phyloP scores from a whole-genome alignment of 2,113 vertebrate genomes.

The Vicugna pacos region DNA sequence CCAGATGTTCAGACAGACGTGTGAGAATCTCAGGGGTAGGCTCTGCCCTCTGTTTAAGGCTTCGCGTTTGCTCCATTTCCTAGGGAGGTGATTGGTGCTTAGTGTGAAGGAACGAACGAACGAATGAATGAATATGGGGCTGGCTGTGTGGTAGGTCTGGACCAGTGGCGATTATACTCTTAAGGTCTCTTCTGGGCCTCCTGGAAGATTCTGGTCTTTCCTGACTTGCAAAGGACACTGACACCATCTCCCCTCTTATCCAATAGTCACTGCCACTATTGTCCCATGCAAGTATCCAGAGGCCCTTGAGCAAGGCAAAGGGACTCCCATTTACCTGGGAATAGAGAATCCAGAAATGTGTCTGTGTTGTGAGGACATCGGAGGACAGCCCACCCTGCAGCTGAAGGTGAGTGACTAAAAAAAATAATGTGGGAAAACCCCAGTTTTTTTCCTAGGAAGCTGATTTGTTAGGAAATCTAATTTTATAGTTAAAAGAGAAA shows the following conservation, averaged over 20 bases:
- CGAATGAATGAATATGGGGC: too few species aligned
- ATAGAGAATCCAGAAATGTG: constrained; percentile 44
- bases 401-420: constrained; percentile 56
- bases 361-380: constrained; percentile 29
- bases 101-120: not conserved
- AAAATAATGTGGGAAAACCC: not conserved
- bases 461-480: constrained; percentile 4
- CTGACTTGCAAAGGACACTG: not conserved
- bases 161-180: not conserved
- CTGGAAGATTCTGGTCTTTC: not conserved
- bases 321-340: constrained; percentile 68
- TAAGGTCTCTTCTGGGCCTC: not conserved
- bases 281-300: constrained; percentile 12
- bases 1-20: not conserved
- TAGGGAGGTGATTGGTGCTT: not conserved
- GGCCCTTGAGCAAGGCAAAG: constrained; percentile 41
- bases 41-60: not conserved
- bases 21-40: not conserved
- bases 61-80: not conserved
- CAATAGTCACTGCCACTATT: not conserved
- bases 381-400: constrained; percentile 1
- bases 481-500: constrained; percentile 14
- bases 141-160: not conserved
- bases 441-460: not conserved
- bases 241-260: not conserved